Evolutionary conservation across 2,797 vertebrate species (phyloP), one percentile per base, ranked within the genome.

Genomic region (Semaprochilodus insignis): DNA sequence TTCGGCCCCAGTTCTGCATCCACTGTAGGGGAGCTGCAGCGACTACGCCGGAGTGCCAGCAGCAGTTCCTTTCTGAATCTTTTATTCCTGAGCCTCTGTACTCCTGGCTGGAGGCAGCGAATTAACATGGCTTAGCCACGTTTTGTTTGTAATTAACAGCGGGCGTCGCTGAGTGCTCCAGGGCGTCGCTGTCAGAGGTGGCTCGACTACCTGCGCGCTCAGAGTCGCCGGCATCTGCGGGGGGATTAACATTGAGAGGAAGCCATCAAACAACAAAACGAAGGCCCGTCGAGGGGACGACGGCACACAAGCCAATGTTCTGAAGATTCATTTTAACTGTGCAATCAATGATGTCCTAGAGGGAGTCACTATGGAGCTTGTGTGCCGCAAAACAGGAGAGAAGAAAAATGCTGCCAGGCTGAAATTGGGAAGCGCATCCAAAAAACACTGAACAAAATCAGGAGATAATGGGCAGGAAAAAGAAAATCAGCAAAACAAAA

Each of bases 61-160:
- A 80, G 78, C 36, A 71, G 27, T 25, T 79, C 48, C 78, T 11
- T 80, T 85, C 74, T 72, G 63, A 82, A 81, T 72, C 66, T 60
- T 63, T 74, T 77, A 51, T 77, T 70, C 69, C 11, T 31, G 14
- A 10, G 31, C 73, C 55, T 60, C 66, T 3, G 69, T 84, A 62
- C 74, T 54, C 52, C 60, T 72, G 77, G 59, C 81, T 74, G 17
- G 65, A 55, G 27, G 67, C 72, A 13, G 67, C 27, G 81, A 85
- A 83, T 81, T 72, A 79, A 81, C 81, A 83, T 69, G 78, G 86
- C 84, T 83, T 81, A 81, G 69, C 65, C 74, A 59, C 73, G 74
- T 83, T 86, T 88, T 66, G 78, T 86, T 85, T 83, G 79, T 85
- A 86, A 87, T 86, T 86, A 87, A 78, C 84, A 80, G 81, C 34